phyloP scores from a whole-genome alignment of 2,888 invertebrate species.

The Uloborus plumipes region DNA sequence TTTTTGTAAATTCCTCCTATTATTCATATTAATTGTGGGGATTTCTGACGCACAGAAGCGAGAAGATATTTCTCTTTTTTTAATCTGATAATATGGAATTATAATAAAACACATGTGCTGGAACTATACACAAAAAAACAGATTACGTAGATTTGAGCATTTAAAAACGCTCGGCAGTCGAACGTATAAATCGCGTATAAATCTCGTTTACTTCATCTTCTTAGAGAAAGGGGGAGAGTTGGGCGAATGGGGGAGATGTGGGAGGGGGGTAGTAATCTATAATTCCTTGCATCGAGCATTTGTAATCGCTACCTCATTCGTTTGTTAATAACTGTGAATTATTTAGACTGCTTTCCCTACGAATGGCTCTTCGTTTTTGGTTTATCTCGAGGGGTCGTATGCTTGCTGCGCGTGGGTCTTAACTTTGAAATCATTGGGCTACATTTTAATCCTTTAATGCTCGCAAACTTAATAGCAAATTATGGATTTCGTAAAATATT shows the following conservation, averaged over 20 bases:
- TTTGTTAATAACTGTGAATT: constrained; percentile 63
- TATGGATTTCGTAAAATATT: too few species aligned
- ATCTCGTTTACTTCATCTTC: constrained; percentile 36
- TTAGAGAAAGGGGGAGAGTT: constrained; percentile 4
- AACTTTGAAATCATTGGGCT: too few species aligned
- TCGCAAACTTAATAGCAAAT: too few species aligned
- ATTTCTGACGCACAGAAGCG: constrained; percentile 10
- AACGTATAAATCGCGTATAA: constrained; percentile 43
- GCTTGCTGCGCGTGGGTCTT: not conserved
- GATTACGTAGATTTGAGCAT: constrained; percentile 4
- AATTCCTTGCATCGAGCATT: constrained; percentile 56
- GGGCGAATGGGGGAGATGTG: not conserved
- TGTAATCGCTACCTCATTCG: constrained; percentile 59
- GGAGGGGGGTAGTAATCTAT: constrained; percentile 37
- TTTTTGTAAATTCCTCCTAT: constrained; percentile 44
- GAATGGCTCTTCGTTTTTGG: constrained; percentile 47
- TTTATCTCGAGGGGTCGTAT: constrained; percentile 5
- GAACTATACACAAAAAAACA: constrained; percentile 29
- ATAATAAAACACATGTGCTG: constrained; percentile 19
- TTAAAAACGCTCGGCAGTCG: constrained; percentile 7
- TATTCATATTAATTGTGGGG: constrained; percentile 48
- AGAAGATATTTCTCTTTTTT: constrained; percentile 16
- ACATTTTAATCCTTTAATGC: too few species aligned
- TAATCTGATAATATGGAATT: constrained; percentile 52
- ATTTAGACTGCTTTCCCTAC: constrained; percentile 48